Conservation (phyloP, 1,140 invertebrate genomes). For the Dermatophagoides farinae region DNA sequence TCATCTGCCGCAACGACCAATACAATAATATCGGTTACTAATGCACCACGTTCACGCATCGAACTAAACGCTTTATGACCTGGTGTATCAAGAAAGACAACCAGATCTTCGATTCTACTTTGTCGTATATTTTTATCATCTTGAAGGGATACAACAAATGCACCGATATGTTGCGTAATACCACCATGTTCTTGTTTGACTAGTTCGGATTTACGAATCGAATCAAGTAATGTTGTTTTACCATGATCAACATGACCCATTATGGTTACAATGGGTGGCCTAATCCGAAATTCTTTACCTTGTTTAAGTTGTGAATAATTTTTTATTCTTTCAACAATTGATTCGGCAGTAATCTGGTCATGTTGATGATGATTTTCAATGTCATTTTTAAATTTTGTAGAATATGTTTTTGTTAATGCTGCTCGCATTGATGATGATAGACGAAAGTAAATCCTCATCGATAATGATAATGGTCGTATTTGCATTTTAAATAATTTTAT, state of each 20-base stretch:
- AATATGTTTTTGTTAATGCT: no score
- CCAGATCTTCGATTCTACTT: constrained; percentile 1
- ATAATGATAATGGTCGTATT: no score
- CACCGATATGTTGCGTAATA: constrained; percentile 98
- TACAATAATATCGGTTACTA: constrained; percentile 81
- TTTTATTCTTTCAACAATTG: not conserved
- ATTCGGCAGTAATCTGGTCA: not conserved
- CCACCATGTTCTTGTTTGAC: constrained; percentile 90
- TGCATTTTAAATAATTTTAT: no score
- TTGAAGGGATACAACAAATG: constrained; percentile 38
- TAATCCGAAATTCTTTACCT: constrained; percentile 30
- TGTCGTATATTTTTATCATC: not conserved
- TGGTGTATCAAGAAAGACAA: constrained; percentile 98
- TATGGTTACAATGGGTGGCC: constrained; percentile 81
- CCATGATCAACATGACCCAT: constrained; percentile 99
- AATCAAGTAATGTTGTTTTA: constrained; percentile 89
- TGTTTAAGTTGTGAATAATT: not conserved
- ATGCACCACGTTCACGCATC: constrained; percentile 74
- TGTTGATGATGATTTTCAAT: not conserved
- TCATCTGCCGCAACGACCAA: constrained; percentile 96
- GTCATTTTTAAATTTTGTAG: no score
- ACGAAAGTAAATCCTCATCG: no score
- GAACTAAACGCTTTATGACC: constrained; percentile 87
- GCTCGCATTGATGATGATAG: no score
- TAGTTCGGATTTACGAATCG: constrained; percentile 59